phyloP scores from a whole-genome alignment of 2,888 invertebrate species.

The Mesorhabditis spiculigera region DNA sequence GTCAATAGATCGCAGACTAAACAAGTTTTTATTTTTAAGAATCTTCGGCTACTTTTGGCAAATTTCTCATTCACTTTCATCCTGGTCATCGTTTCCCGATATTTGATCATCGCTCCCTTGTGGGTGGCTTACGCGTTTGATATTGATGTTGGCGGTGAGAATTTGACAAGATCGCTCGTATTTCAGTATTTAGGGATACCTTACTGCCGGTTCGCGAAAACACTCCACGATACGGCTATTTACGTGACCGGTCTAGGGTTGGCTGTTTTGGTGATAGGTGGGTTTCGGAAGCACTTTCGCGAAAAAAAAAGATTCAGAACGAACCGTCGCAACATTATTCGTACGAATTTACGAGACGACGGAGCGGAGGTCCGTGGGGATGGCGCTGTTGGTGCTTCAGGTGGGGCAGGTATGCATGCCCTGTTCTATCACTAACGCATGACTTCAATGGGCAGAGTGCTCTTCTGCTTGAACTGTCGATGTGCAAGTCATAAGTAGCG shows the following conservation, averaged over 20 bases:
- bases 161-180: neutral
- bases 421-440: too few species aligned
- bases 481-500: too few species aligned
- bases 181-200: neutral
- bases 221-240: neutral
- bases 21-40: neutral
- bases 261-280: neutral
- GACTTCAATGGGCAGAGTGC: too few species aligned
- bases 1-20: neutral
- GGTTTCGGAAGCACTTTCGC: neutral
- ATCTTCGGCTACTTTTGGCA: neutral
- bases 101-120: slow-evolving; percentile 4
- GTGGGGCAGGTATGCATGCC: neutral
- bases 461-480: too few species aligned
- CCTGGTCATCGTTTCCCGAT: neutral
- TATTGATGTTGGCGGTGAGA: neutral
- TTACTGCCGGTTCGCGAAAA: slow-evolving; percentile 2
- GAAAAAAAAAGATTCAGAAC: neutral
- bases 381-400: neutral
- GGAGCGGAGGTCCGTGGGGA: neutral
- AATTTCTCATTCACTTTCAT: neutral
- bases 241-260: slow-evolving; percentile 1
- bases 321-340: neutral
- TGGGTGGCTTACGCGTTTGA: slow-evolving; percentile 2
- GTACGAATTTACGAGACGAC: slow-evolving; percentile 4